A percentile compares a stretch with the other conserved stretches of the same genome.
phyloP scores from a whole-genome alignment of 2,888 invertebrate species.

The Agrotis exclamationis region DNA sequence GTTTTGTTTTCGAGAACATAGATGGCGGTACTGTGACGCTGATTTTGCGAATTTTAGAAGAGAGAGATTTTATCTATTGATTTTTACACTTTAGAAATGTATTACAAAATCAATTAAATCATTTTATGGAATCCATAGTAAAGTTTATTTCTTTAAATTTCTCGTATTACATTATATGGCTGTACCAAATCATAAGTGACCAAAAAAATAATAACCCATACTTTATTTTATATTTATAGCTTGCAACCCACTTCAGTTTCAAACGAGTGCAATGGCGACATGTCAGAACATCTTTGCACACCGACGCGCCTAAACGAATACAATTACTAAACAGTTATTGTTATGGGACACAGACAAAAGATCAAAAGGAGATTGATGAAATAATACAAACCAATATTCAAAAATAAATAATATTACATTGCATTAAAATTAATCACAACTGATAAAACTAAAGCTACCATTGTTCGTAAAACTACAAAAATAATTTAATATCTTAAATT shows the following conservation, averaged over 20 bases:
- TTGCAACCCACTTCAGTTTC: not conserved
- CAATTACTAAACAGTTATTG: too few relatives aligned
- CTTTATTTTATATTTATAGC: not conserved
- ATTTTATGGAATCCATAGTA: not conserved
- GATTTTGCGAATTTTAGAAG: not conserved
- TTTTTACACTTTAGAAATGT: not conserved
- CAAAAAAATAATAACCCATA: not conserved
- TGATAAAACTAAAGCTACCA: constrained; percentile 3
- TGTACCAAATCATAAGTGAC: not conserved
- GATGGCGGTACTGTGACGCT: constrained; percentile 54
- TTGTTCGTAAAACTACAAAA: not conserved
- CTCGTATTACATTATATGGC: not conserved
- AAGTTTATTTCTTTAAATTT: not conserved
- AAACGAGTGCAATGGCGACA: not conserved
- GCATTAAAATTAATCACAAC: constrained; percentile 6
- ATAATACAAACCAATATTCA: constrained; percentile 2
- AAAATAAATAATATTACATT: constrained; percentile 50
- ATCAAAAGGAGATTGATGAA: not conserved
- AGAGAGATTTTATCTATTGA: not conserved
- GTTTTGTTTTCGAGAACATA: constrained; percentile 44
- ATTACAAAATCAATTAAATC: not conserved
- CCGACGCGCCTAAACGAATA: too few relatives aligned
- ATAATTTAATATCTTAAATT: constrained; percentile 1
- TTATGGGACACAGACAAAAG: too few relatives aligned
- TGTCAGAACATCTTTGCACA: too few relatives aligned